These are phyloP conservation scores for Urocyon cinereoargenteus DNA, from an alignment of 2,797 vertebrate genomes.

Conservation along the genomic window DNA sequence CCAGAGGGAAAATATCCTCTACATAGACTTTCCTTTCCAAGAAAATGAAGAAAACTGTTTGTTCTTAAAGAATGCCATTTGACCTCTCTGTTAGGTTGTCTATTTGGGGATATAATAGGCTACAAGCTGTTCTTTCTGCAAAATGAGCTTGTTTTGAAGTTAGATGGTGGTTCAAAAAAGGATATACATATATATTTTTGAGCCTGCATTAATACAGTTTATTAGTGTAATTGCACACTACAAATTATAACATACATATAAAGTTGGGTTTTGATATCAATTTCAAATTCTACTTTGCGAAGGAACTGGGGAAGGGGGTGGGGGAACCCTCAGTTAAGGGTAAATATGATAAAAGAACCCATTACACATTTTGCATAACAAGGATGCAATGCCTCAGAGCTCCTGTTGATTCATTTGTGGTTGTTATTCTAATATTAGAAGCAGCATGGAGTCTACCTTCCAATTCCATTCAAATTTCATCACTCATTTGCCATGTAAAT, in stretches of 20 bases:
- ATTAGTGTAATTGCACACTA: not conserved
- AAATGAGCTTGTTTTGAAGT: constrained; percentile 54
- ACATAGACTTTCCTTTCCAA: constrained; percentile 27
- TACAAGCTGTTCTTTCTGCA: constrained; percentile 50
- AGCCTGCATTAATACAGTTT: not conserved
- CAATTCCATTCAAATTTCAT: constrained; percentile 5
- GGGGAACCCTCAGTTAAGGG: not conserved
- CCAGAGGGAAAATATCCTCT: constrained; percentile 31
- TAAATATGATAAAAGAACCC: not conserved
- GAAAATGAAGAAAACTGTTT: constrained; percentile 57
- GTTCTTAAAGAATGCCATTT: constrained; percentile 67
- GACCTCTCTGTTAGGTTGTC: constrained; percentile 43
- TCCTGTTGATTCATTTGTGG: not conserved
- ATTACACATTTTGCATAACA: not conserved
- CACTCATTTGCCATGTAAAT: not conserved
- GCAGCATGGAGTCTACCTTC: not conserved
- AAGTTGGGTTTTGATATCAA: not conserved
- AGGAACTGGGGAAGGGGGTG: not conserved
- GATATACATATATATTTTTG: not conserved
- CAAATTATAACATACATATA: not conserved
- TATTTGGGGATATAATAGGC: constrained; percentile 37
- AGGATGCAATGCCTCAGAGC: not conserved
- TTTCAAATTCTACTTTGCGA: not conserved
- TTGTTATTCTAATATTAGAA: not conserved
- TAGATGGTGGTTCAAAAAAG: not conserved